Evolutionary conservation across 2,113 vertebrate genomes (phyloP).

Genomic region (Oxyura jamaicensis): DNA sequence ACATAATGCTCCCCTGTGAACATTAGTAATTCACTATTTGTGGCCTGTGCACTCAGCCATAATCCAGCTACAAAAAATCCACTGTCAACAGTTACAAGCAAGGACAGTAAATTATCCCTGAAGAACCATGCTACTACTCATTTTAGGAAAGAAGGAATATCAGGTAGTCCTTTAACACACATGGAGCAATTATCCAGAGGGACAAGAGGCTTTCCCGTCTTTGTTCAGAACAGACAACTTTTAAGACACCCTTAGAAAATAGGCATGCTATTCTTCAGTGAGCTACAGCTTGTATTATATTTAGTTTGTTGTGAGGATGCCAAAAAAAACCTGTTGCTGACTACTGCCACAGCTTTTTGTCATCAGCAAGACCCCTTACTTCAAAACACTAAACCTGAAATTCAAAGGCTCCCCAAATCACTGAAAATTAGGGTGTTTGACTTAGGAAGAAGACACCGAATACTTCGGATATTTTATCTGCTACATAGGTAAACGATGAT

Average conservation of each 20-base stretch:
- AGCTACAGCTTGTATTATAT: background rate
- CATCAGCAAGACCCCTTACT: background rate
- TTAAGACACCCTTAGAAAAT: background rate
- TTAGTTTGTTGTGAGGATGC: background rate
- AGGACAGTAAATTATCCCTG: background rate
- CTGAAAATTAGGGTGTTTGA: background rate
- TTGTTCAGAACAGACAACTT: background rate
- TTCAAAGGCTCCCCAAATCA: background rate
- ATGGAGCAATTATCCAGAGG: background rate
- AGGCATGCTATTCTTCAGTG: background rate
- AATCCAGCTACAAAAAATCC: background rate
- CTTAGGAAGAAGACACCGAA: background rate
- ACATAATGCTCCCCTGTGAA: background rate
- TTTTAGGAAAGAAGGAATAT: background rate
- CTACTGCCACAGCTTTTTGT: background rate
- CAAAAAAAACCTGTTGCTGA: background rate
- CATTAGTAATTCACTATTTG: background rate
- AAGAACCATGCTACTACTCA: background rate
- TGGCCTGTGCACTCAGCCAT: background rate
- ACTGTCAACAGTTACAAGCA: background rate
- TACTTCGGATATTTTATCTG: background rate
- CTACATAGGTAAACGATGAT: background rate
- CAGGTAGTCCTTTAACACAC: background rate
- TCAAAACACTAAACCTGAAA: background rate
- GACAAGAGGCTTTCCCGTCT: background rate